Evolutionary conservation across 2,797 vertebrate species (phyloP).

Genomic region (Lutjanus campechanus): DNA sequence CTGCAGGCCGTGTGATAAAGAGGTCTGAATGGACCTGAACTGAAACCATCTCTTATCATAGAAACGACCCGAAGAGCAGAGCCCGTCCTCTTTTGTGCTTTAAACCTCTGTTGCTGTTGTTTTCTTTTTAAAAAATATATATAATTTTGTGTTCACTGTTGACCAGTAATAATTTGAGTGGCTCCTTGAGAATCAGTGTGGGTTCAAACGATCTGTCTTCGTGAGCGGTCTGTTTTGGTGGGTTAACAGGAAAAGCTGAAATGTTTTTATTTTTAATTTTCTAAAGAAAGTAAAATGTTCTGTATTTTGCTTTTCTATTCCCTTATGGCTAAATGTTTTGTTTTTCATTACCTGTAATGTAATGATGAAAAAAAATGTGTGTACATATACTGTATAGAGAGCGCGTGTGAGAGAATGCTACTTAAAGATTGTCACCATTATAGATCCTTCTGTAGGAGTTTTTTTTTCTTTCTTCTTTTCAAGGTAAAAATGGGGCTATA

Average conservation of each 20-base stretch:
- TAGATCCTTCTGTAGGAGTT: constrained; percentile 43
- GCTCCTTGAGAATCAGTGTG: constrained; percentile 67
- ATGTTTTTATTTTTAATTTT: constrained; percentile 68
- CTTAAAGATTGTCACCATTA: constrained; percentile 74
- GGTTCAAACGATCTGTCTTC: constrained; percentile 70
- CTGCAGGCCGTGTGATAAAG: constrained; percentile 52
- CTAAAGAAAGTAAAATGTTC: constrained; percentile 61
- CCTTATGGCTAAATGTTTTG: constrained; percentile 59
- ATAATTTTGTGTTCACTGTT: constrained; percentile 74
- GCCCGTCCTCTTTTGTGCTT: constrained; percentile 80
- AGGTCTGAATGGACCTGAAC: constrained; percentile 65
- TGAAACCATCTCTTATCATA: constrained; percentile 70
- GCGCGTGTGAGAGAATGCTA: constrained; percentile 58
- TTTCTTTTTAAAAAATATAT: constrained; percentile 41
- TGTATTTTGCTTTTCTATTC: constrained; percentile 77
- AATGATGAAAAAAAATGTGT: constrained; percentile 65
- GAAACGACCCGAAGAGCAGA: constrained; percentile 66
- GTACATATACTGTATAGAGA: constrained; percentile 80
- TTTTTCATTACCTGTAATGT: constrained; percentile 70
- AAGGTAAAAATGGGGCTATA: constrained; percentile 57
- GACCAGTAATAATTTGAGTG: constrained; percentile 73
- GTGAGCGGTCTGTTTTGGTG: constrained; percentile 55
- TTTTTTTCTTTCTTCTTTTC: constrained; percentile 53
- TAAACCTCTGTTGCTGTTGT: constrained; percentile 72
- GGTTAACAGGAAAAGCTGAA: constrained; percentile 48